These are phyloP conservation scores for Ceratina japonica DNA, from an alignment of 1,140 invertebrate species.

Conservation along the genomic window DNA sequence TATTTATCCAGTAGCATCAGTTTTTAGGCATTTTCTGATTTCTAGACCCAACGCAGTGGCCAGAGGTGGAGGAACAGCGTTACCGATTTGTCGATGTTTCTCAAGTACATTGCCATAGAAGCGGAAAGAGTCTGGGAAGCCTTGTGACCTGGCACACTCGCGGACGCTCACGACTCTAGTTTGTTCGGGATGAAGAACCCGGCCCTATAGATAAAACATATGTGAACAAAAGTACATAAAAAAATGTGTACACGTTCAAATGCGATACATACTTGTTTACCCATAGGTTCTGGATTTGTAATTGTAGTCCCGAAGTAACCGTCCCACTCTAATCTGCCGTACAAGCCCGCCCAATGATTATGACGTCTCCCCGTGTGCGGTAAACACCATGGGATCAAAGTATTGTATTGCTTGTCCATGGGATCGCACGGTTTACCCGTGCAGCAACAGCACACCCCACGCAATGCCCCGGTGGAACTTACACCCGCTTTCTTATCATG, in stretches of 20 bases:
- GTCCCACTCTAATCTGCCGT: constrained; percentile 89
- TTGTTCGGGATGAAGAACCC: constrained; percentile 91
- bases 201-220: constrained; percentile 77
- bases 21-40: constrained; percentile 81
- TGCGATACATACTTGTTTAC: constrained; percentile 84
- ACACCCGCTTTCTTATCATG: constrained; percentile 86
- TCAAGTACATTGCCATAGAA: constrained; percentile 89
- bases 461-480: constrained; percentile 80
- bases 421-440: constrained; percentile 84
- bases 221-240: neutral
- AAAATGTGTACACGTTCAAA: neutral
- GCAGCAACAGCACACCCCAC: constrained; percentile 92
- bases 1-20: neutral
- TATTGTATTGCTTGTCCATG: constrained; percentile 89
- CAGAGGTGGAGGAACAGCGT: constrained; percentile 92
- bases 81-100: too few species aligned
- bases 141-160: too few species aligned
- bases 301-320: constrained; percentile 92
- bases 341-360: constrained; percentile 90
- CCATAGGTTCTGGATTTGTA: constrained; percentile 94
- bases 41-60: constrained; percentile 88
- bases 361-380: constrained; percentile 93
- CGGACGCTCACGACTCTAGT: constrained; percentile 91
- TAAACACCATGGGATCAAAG: constrained; percentile 93
- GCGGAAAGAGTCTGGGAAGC: constrained; percentile 89